These are phyloP conservation scores for Drosophila sulfurigaster DNA, from an alignment of 1,140 invertebrate species.

Conservation along the genomic window DNA sequence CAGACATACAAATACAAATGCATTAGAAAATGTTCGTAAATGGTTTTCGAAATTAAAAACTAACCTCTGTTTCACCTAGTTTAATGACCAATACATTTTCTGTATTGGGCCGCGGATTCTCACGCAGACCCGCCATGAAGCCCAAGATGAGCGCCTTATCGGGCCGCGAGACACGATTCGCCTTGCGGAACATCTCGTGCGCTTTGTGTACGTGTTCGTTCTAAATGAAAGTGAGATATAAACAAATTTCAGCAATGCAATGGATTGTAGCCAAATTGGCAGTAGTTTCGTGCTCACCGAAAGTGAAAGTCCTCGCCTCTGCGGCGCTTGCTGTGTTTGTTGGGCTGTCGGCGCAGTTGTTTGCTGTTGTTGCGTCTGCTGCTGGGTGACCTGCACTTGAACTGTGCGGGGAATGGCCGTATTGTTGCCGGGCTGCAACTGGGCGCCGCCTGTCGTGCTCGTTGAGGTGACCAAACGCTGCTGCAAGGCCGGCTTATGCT, in stretches of 20 bases:
- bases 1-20: background rate
- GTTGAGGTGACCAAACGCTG: slow-evolving; percentile 82
- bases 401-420: slow-evolving; percentile 76
- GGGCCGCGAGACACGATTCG: slow-evolving; percentile 97
- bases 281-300: slow-evolving; percentile 87
- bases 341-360: slow-evolving; percentile 85
- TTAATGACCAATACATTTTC: slow-evolving; percentile 85
- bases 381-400: slow-evolving; percentile 81
- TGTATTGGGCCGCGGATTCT: slow-evolving; percentile 82
- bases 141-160: slow-evolving; percentile 98
- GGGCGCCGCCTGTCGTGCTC: slow-evolving; percentile 79
- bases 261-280: background rate
- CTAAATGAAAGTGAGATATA: slow-evolving; percentile 79
- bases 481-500: slow-evolving; percentile 81
- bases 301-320: slow-evolving; percentile 91
- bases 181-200: slow-evolving; percentile 98
- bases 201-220: slow-evolving; percentile 98
- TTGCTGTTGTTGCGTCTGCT: slow-evolving; percentile 61
- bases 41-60: background rate
- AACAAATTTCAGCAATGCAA: background rate
- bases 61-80: slow-evolving; percentile 82
- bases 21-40: background rate
- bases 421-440: slow-evolving; percentile 55
- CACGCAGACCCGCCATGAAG: slow-evolving; percentile 96
- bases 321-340: slow-evolving; percentile 85